Conservation (phyloP, 2,888 invertebrate genomes). For the Phengaris arion region DNA sequence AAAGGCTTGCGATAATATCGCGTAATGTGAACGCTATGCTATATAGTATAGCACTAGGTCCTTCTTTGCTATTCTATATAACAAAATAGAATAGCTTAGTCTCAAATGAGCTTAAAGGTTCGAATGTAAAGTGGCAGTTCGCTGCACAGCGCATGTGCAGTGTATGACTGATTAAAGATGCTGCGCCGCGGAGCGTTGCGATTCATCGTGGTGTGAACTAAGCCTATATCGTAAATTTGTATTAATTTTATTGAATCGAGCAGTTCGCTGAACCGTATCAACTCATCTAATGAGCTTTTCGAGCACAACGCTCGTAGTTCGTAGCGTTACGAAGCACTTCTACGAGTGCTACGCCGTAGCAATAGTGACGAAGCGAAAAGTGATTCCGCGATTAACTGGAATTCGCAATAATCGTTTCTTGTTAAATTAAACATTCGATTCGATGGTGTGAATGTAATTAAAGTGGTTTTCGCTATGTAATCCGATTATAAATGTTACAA, state of each 20-base stretch:
- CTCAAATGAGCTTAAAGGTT: no score
- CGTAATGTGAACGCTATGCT: no score
- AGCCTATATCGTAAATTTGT: not conserved
- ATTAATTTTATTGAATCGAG: not conserved
- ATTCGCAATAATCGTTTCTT: not conserved
- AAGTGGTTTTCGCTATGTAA: not conserved
- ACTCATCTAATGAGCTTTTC: conserved; percentile 1
- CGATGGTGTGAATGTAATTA: not conserved
- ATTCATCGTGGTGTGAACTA: no score
- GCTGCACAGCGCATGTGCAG: no score
- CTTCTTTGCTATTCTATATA: no score
- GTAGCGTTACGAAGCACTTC: conserved; percentile 2
- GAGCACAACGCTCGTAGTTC: not conserved
- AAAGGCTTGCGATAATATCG: no score
- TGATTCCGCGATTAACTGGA: conserved; percentile 1
- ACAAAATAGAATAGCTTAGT: no score
- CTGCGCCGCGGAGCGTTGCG: no score
- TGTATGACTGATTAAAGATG: no score
- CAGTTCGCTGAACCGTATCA: not conserved
- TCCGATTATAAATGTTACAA: no score
- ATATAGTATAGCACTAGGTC: no score
- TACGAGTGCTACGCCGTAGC: conserved; percentile 9
- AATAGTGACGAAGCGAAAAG: not conserved
- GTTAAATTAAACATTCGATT: not conserved
- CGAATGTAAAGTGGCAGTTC: no score